Percentiles rank a stretch among this genome's conserved stretches.
Evolutionary conservation across 1,140 invertebrate species (phyloP).

Genomic region (Drosophila nasuta): DNA sequence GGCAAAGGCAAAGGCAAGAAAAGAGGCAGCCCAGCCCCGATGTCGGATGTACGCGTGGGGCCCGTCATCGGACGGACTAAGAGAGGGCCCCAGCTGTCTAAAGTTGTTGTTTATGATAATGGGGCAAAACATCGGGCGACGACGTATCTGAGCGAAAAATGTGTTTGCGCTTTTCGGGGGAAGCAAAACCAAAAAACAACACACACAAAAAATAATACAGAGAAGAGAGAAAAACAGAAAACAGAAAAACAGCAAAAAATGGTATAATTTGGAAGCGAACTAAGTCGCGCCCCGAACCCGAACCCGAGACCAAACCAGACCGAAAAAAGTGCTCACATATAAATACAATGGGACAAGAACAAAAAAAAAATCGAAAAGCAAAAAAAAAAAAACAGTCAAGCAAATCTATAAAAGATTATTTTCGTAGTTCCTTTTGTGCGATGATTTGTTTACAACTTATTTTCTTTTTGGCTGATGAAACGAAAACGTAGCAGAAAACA

Average conservation of each 20-base stretch:
- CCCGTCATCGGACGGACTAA: not conserved
- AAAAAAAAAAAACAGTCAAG: constrained; percentile 40
- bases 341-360: not conserved
- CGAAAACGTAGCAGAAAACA: constrained; percentile 36
- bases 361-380: constrained; percentile 4
- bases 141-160: constrained; percentile 60
- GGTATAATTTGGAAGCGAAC: constrained; percentile 60
- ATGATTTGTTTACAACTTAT: constrained; percentile 83
- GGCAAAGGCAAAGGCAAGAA: not conserved
- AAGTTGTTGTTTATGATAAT: constrained; percentile 82
- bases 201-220: constrained; percentile 19
- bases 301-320: constrained; percentile 43
- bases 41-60: constrained; percentile 50
- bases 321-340: constrained; percentile 2
- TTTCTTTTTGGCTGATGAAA: constrained; percentile 69
- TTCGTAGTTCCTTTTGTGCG: constrained; percentile 82
- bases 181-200: constrained; percentile 22
- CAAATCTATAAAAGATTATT: constrained; percentile 82
- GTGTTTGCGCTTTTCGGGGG: constrained; percentile 57
- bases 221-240: constrained; percentile 3
- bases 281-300: constrained; percentile 50
- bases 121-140: constrained; percentile 42
- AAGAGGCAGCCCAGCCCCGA: constrained; percentile 23
- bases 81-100: constrained; percentile 68
- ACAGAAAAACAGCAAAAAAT: constrained; percentile 48